A percentile compares a stretch with the other conserved stretches of the same genome.
These are phyloP conservation scores for Ptyas mucosa DNA, from an alignment of 2,113 vertebrate species.

Conservation along the genomic window DNA sequence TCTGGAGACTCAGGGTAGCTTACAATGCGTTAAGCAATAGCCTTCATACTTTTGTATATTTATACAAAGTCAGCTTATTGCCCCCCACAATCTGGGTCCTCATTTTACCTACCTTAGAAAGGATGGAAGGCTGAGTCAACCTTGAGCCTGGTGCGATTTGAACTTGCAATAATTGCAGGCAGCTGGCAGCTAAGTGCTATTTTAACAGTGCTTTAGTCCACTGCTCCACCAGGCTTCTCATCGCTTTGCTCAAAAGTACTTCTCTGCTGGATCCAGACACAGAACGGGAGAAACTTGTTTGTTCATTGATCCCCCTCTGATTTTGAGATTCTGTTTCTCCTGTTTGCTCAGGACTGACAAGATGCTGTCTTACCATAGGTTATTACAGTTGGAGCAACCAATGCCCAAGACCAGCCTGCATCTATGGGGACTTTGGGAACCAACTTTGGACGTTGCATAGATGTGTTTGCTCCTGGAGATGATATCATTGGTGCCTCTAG, in stretches of 20 bases:
- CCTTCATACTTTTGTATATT: too few species aligned
- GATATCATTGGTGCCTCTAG: conserved; percentile 87
- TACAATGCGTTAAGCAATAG: too few species aligned
- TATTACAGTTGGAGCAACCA: conserved; percentile 84
- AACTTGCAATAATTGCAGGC: too few species aligned
- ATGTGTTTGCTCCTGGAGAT: conserved; percentile 86
- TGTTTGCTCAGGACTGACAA: neutral
- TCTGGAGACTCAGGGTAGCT: too few species aligned
- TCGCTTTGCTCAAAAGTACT: neutral
- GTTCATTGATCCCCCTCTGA: neutral
- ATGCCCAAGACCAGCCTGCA: conserved; percentile 76
- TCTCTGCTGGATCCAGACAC: neutral
- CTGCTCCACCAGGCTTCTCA: too few species aligned
- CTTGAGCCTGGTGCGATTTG: too few species aligned
- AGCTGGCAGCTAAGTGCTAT: too few species aligned
- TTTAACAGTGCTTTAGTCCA: too few species aligned
- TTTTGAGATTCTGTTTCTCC: neutral
- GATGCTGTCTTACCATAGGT: conserved; percentile 66
- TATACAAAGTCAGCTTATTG: too few species aligned
- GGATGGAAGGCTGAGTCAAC: too few species aligned
- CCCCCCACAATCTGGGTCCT: too few species aligned
- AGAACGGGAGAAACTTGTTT: neutral
- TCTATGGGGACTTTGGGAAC: conserved; percentile 78
- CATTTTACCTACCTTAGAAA: too few species aligned
- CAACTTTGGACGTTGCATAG: conserved; percentile 84